phyloP scores from a whole-genome alignment of 2,888 invertebrate genomes.

The Phoronis australis region DNA sequence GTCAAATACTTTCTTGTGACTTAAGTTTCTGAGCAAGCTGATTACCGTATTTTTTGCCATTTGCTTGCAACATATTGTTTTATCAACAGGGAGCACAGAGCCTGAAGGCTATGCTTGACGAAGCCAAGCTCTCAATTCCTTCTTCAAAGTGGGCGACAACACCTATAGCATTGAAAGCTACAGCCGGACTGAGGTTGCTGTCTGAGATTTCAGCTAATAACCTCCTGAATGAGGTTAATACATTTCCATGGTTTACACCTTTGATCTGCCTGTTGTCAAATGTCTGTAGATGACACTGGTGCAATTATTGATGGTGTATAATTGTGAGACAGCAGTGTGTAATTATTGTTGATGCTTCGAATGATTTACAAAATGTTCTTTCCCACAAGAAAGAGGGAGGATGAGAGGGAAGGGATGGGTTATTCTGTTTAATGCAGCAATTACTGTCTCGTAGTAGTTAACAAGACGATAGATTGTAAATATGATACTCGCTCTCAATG shows the following conservation, averaged over 20 bases:
- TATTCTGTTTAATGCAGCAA: too few relatives aligned
- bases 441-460: too few relatives aligned
- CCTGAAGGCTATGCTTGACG: constrained; percentile 66
- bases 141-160: constrained; percentile 67
- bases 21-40: too few relatives aligned
- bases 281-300: not conserved
- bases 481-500: too few relatives aligned
- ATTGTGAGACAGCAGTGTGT: not conserved
- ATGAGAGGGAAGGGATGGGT: too few relatives aligned
- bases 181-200: constrained; percentile 79
- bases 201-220: constrained; percentile 57
- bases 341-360: too few relatives aligned
- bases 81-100: constrained; percentile 66
- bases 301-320: not conserved
- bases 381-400: too few relatives aligned
- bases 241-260: not conserved
- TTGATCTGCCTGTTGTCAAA: not conserved
- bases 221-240: constrained; percentile 66
- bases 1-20: too few relatives aligned
- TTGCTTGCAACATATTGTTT: too few relatives aligned
- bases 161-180: constrained; percentile 83
- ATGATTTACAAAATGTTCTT: too few relatives aligned
- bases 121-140: constrained; percentile 76
- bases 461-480: too few relatives aligned
- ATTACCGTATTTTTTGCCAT: too few relatives aligned